phyloP scores from a whole-genome alignment of 2,888 invertebrate species.

The Hypomecis atomaria region DNA sequence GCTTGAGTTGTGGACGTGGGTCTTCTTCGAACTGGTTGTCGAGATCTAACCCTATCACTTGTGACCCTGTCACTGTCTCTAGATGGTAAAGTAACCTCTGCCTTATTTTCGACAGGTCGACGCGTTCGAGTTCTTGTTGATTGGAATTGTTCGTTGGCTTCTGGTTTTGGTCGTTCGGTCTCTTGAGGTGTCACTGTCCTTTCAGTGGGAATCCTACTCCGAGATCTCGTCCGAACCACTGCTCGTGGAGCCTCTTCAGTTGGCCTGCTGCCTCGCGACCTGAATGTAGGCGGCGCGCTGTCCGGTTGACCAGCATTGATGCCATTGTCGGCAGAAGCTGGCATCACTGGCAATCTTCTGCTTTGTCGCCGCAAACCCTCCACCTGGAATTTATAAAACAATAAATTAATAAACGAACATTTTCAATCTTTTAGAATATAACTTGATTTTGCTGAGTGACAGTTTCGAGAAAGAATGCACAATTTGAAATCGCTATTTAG shows the following conservation, averaged over 20 bases:
- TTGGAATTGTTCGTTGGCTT: conserved; percentile 70
- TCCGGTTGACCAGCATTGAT: conserved; percentile 55
- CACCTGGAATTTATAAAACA: conserved; percentile 59
- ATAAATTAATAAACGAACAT: neutral
- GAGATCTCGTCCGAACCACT: conserved; percentile 58
- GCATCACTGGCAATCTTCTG: conserved; percentile 61
- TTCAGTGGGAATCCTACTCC: conserved; percentile 57
- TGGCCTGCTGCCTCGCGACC: conserved; percentile 64
- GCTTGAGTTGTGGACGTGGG: conserved; percentile 47
- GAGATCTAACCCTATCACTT: conserved; percentile 57
- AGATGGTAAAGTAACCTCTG: conserved; percentile 51
- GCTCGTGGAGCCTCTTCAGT: conserved; percentile 62
- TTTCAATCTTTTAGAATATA: neutral
- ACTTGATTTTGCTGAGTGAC: too few species aligned
- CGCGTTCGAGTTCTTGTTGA: conserved; percentile 73
- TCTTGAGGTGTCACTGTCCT: conserved; percentile 46
- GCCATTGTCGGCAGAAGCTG: conserved; percentile 54
- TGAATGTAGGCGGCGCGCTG: conserved; percentile 56
- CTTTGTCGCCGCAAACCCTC: conserved; percentile 64
- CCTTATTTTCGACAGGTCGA: conserved; percentile 53
- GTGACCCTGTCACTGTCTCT: conserved; percentile 57
- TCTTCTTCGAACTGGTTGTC: conserved; percentile 50
- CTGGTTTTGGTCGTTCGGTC: conserved; percentile 48
- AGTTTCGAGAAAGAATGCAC: too few species aligned
- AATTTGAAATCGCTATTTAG: too few species aligned